Evolutionary conservation across 2,113 vertebrate species (phyloP).

Genomic region (Calonectris borealis): DNA sequence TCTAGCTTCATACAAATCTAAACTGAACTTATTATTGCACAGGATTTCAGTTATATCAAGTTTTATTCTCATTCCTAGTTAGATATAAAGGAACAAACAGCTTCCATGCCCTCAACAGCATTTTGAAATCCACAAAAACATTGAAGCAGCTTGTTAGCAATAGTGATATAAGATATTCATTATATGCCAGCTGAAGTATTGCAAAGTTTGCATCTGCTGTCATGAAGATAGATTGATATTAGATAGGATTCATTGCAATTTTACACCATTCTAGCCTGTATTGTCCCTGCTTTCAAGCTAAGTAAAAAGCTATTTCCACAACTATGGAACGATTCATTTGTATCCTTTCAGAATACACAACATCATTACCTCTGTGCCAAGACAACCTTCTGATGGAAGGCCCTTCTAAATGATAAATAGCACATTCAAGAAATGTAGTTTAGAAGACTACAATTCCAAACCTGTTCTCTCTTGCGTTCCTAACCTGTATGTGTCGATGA

Average conservation of each 20-base stretch:
- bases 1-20: background rate
- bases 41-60: background rate
- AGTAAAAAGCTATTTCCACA: constrained; percentile 37
- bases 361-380: background rate
- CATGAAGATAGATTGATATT: constrained; percentile 4
- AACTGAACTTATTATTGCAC: background rate
- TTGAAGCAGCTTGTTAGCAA: background rate
- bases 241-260: constrained; percentile 1
- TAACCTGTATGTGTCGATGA: background rate
- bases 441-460: background rate
- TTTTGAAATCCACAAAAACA: background rate
- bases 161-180: background rate
- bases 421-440: background rate
- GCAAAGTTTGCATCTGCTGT: constrained; percentile 17
- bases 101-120: background rate
- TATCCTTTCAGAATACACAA: constrained; percentile 4
- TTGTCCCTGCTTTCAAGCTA: constrained; percentile 6
- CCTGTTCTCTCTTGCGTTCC: background rate
- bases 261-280: background rate
- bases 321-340: background rate
- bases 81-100: background rate
- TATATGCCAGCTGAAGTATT: background rate
- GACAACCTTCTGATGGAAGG: constrained; percentile 29
- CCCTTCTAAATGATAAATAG: constrained; percentile 7
- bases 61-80: background rate